Evolutionary conservation across 2,888 invertebrate genomes (phyloP).

Genomic region (Sarcophaga variegata): DNA sequence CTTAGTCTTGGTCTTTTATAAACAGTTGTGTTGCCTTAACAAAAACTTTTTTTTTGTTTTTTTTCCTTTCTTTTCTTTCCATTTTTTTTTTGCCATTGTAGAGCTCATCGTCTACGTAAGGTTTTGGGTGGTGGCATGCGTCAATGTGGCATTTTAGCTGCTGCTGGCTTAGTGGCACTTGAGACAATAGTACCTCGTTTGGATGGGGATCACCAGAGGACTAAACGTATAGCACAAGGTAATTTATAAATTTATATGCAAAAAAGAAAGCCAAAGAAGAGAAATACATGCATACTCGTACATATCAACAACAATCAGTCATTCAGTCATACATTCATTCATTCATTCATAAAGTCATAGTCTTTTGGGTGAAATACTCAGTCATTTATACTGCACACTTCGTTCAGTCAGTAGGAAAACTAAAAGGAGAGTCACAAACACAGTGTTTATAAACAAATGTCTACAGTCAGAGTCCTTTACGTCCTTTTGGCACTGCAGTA

Average conservation of each 20-base stretch:
- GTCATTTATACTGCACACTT: background rate
- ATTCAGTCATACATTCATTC: slow-evolving; percentile 17
- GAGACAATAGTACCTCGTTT: slow-evolving; percentile 89
- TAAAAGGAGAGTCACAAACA: background rate
- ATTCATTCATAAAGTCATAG: slow-evolving; percentile 10
- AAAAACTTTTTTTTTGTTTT: background rate
- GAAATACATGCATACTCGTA: slow-evolving; percentile 18
- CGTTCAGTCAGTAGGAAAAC: too few relatives aligned
- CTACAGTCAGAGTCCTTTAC: slow-evolving; percentile 2
- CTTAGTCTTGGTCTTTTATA: background rate
- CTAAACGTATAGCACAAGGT: slow-evolving; percentile 87
- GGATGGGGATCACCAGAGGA: slow-evolving; percentile 88
- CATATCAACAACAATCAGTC: background rate
- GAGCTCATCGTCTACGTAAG: slow-evolving; percentile 91
- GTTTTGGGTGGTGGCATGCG: slow-evolving; percentile 97
- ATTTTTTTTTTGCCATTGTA: slow-evolving; percentile 76
- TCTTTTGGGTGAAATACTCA: background rate
- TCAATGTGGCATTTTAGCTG: slow-evolving; percentile 95
- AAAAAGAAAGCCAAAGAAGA: slow-evolving; percentile 16
- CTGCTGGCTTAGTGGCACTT: slow-evolving; percentile 93
- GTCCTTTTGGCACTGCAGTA: slow-evolving; percentile 59
- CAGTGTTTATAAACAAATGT: background rate
- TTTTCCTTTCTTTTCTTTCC: background rate
- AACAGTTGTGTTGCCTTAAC: background rate
- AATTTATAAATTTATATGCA: slow-evolving; percentile 62